These are phyloP conservation scores for Macroglossus sobrinus DNA, from an alignment of 2,113 vertebrate species.

Conservation along the genomic window DNA sequence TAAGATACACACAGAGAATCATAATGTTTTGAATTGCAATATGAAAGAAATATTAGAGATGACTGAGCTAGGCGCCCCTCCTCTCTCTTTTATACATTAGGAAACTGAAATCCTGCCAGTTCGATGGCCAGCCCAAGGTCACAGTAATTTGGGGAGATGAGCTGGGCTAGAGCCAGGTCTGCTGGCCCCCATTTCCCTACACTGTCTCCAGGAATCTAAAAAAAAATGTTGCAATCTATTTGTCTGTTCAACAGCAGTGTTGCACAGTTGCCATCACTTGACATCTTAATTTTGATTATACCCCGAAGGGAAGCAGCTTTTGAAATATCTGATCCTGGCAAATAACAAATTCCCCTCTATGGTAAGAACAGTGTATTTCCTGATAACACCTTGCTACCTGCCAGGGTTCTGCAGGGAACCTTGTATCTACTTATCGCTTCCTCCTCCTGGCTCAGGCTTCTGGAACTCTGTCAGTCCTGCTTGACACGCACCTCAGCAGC, in stretches of 20 bases:
- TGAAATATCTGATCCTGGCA: slow-evolving; percentile 7
- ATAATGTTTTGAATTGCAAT: slow-evolving; percentile 20
- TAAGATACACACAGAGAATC: slow-evolving; percentile 12
- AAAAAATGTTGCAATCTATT: background rate
- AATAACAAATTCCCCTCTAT: background rate
- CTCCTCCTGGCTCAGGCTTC: slow-evolving; percentile 34
- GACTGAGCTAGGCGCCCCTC: background rate
- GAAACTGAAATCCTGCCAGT: background rate
- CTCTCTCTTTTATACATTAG: background rate
- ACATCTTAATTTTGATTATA: slow-evolving; percentile 58
- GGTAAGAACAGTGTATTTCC: slow-evolving; percentile 18
- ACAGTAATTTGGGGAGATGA: background rate
- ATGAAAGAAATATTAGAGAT: background rate
- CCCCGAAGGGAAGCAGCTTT: slow-evolving; percentile 51
- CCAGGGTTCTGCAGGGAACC: slow-evolving; percentile 57
- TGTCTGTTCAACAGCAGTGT: background rate
- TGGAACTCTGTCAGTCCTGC: slow-evolving; percentile 18
- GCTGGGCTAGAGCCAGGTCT: background rate
- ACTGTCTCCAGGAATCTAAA: background rate
- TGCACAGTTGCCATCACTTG: background rate
- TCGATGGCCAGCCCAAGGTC: background rate
- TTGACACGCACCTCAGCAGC: slow-evolving; percentile 17
- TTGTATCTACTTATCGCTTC: slow-evolving; percentile 59
- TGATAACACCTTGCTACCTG: slow-evolving; percentile 1
- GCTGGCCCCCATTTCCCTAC: background rate